Conservation (phyloP, 2,797 vertebrate species). For the Crypturellus tataupa region DNA sequence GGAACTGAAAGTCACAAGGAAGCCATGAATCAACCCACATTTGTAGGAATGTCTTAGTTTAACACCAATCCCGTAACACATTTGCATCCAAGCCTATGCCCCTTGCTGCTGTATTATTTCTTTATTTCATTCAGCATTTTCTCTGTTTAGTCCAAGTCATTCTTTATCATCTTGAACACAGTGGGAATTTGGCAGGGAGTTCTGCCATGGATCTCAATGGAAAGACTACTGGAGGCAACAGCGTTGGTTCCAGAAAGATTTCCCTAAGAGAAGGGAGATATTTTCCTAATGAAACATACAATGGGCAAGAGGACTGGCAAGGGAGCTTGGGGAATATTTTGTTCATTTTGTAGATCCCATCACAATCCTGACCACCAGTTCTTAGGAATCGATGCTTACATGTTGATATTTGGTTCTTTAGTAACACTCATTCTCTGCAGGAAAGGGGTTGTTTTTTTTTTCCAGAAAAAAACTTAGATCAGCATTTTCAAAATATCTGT, state of each 20-base stretch:
- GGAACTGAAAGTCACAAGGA: not conserved
- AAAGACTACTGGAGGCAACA: not conserved
- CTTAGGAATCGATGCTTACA: not conserved
- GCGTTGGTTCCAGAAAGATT: not conserved
- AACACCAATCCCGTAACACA: not conserved
- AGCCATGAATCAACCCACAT: not conserved
- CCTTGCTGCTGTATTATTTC: not conserved
- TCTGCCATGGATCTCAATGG: not conserved
- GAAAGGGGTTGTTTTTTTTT: not conserved
- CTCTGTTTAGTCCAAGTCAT: not conserved
- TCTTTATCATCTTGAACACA: not conserved
- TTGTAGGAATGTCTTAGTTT: not conserved
- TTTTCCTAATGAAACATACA: not conserved
- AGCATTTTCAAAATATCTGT: not conserved
- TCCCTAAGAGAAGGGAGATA: not conserved
- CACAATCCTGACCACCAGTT: not conserved
- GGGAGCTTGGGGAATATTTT: not conserved
- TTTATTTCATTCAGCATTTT: conserved; percentile 21
- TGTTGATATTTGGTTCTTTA: not conserved
- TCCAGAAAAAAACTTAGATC: not conserved
- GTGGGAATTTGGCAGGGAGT: not conserved
- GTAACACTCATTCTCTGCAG: not conserved
- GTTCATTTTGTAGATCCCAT: not conserved
- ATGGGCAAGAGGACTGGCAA: not conserved
- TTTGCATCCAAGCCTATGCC: not conserved